Base-by-base conservation (phyloP, 2,888 invertebrate genomes). In the Sinhomidia bicolor region DNA sequence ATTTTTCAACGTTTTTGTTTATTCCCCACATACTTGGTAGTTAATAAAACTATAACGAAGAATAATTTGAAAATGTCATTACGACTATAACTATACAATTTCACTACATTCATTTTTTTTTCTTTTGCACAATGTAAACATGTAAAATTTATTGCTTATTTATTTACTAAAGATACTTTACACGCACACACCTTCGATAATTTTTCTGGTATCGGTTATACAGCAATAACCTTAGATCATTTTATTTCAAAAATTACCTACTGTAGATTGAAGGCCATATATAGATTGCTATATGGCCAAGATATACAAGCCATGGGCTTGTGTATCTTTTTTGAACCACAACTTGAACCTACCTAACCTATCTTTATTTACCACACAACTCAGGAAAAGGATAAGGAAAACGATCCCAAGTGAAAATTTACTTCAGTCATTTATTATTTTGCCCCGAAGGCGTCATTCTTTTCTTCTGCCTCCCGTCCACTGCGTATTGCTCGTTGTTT, bases 361-460 rank as follows among this genome's bases (percentile, higher is more conserved):
- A 71, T 12, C 71, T 44, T 20, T 20, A 17, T 44, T 44, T n/a
- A 29, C 10, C 20, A 7, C 32, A 14, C 1, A 23, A 26, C 62
- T 9, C 12, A 20, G 9, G 60, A 62, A 2, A 26, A 23, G 17
- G 10, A 60, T 26, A 26, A 60, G 57, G 23, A 60, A 62, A 68
- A 7, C 29, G 10, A 41, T 44, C 23, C 17, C 44, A 4, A 32
- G 36, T 47, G 81, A 41, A 57, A 76, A 62, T 79, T 86, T 80
- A 65, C 71, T 78, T 80, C 86, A 71, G 44, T 36, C 71, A 68
- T 54, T 54, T 65, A 60, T 54, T 51, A 80, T n/a, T 68, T 74
- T 88, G 71, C 88, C 82, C 83, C 51, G 62, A 57, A 80, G 88
- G 82, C 76, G 41, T 87, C 44, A 26, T 68, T 80, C 32, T 54